These are phyloP conservation scores for Xestia rhomboidea DNA, from an alignment of 2,888 invertebrate genomes.

Conservation along the genomic window DNA sequence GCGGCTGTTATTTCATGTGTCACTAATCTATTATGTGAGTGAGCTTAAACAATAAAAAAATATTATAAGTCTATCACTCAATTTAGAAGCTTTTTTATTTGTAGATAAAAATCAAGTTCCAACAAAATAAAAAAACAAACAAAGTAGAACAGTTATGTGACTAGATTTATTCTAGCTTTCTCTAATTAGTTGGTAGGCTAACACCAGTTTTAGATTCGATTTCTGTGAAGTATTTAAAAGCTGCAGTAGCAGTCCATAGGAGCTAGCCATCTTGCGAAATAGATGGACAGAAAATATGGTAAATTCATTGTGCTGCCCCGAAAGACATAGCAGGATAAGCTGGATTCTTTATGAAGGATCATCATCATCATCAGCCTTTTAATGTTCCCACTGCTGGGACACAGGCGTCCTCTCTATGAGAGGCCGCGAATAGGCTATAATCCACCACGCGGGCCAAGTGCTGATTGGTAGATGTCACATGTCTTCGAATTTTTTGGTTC, in stretches of 20 bases:
- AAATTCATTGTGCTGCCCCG: background rate
- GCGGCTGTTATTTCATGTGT: background rate
- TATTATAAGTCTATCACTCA: background rate
- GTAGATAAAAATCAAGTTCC: slow-evolving; percentile 22
- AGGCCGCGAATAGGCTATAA: too few species aligned
- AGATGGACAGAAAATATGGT: background rate
- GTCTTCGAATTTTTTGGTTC: too few species aligned
- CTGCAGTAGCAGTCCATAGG: background rate
- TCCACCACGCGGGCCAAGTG: too few species aligned
- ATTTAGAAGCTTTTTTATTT: slow-evolving; percentile 1
- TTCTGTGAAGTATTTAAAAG: background rate
- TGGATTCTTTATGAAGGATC: background rate
- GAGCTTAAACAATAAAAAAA: slow-evolving; percentile 2
- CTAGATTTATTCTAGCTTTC: slow-evolving; percentile 41
- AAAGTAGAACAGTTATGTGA: slow-evolving; percentile 42
- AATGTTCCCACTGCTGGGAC: too few species aligned
- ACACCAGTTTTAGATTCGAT: background rate
- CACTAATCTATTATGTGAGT: background rate
- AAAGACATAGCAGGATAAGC: background rate
- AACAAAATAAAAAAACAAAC: background rate
- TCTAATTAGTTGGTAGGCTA: slow-evolving; percentile 29
- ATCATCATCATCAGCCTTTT: too few species aligned
- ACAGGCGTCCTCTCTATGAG: too few species aligned
- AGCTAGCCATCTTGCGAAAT: background rate
- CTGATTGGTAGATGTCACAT: too few species aligned